Evolutionary conservation across 2,113 vertebrate genomes (phyloP).

Genomic region (Manacus vitellinus): DNA sequence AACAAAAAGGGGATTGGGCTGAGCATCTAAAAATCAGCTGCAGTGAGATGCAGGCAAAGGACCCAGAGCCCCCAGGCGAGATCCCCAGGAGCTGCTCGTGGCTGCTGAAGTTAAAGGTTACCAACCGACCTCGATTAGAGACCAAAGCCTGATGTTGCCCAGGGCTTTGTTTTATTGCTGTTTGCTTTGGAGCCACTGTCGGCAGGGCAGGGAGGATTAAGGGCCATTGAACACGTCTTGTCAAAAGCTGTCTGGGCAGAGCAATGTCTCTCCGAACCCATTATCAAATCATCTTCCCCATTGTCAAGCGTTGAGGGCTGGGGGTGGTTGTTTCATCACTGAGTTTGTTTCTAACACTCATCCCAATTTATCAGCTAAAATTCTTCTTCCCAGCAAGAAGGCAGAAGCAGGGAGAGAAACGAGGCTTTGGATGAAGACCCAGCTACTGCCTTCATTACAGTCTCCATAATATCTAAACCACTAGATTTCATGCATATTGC

Average conservation of each 20-base stretch:
- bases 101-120: constrained; percentile 52
- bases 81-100: not conserved
- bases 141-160: constrained; percentile 27
- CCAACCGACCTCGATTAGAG: constrained; percentile 5
- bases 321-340: not conserved
- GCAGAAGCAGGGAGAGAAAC: not conserved
- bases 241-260: not conserved
- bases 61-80: not conserved
- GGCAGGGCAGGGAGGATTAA: not conserved
- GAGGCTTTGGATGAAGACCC: not conserved
- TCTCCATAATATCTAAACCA: not conserved
- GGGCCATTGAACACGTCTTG: not conserved
- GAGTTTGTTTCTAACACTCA: not conserved
- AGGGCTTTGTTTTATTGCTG: not conserved
- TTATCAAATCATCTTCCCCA: not conserved
- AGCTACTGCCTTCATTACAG: not conserved
- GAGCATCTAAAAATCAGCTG: not conserved
- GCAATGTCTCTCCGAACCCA: not conserved
- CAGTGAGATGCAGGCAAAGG: not conserved
- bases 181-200: not conserved
- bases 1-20: not conserved
- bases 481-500: not conserved
- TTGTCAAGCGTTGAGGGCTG: not conserved
- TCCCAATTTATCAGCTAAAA: not conserved
- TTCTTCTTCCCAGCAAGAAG: not conserved